These are phyloP conservation scores for Dryobotodes eremita DNA, from an alignment of 2,888 invertebrate species.

Conservation along the genomic window DNA sequence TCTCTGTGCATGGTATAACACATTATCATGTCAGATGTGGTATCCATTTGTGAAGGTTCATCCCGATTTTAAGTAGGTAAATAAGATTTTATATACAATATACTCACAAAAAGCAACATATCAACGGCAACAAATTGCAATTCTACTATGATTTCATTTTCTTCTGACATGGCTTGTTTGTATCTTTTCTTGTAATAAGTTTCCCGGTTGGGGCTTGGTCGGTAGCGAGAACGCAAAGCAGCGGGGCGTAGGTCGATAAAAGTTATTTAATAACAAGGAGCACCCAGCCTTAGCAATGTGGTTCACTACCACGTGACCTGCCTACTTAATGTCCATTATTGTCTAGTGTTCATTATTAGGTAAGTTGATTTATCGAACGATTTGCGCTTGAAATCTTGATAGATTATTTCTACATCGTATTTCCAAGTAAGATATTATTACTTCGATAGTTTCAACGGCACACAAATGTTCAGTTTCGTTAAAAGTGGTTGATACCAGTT, in stretches of 20 bases:
- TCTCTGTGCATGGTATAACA: background rate
- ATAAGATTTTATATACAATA: background rate
- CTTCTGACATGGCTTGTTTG: constrained; percentile 58
- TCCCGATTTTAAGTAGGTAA: background rate
- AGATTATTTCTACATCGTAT: constrained; percentile 13
- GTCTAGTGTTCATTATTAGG: constrained; percentile 40
- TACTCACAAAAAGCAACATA: constrained; percentile 19
- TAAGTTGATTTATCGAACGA: constrained; percentile 48
- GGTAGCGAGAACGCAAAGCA: constrained; percentile 69
- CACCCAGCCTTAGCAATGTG: constrained; percentile 76
- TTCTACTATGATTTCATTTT: constrained; percentile 63
- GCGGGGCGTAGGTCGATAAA: constrained; percentile 83
- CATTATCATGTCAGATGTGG: background rate
- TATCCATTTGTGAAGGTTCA: background rate
- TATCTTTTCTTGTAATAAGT: constrained; percentile 74
- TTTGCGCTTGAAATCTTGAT: constrained; percentile 26
- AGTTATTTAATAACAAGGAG: constrained; percentile 89
- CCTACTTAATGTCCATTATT: constrained; percentile 67
- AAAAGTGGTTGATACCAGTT: background rate
- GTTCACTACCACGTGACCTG: constrained; percentile 74
- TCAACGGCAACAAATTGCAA: constrained; percentile 33
- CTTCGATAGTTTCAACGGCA: constrained; percentile 1
- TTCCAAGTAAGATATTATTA: constrained; percentile 22
- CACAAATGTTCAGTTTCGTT: constrained; percentile 4
- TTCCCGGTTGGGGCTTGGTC: constrained; percentile 67